phyloP scores from a whole-genome alignment of 2,888 invertebrate species.

The Chloromyia formosa region DNA sequence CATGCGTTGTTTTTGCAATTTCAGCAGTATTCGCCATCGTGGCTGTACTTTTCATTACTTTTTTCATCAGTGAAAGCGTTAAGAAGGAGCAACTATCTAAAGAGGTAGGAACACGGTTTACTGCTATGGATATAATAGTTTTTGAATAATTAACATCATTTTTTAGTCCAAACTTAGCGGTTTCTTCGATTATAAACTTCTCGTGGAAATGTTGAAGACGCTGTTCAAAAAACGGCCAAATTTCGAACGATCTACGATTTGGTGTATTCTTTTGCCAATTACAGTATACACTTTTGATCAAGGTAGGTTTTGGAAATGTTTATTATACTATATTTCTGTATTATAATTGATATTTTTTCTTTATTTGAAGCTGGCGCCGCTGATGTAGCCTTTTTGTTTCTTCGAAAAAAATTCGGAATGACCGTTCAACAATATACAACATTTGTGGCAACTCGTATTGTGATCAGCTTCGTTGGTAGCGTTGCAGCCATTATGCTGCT shows the following conservation, averaged over 20 bases:
- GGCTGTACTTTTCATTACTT: slow-evolving; percentile 56
- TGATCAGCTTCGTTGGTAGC: slow-evolving; percentile 69
- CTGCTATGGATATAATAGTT: too few relatives aligned
- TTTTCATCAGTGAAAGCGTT: slow-evolving; percentile 61
- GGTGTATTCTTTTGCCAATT: slow-evolving; percentile 60
- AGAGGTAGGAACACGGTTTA: neutral
- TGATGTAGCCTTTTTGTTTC: slow-evolving; percentile 66
- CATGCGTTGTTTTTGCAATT: slow-evolving; percentile 57
- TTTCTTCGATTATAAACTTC: slow-evolving; percentile 60
- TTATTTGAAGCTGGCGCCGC: slow-evolving; percentile 57
- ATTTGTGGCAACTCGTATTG: slow-evolving; percentile 65
- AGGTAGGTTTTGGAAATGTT: slow-evolving; percentile 52
- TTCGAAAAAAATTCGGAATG: slow-evolving; percentile 61
- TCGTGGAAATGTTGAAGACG: slow-evolving; percentile 60
- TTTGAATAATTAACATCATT: too few relatives aligned
- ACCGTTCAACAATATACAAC: slow-evolving; percentile 60
- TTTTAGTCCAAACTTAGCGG: slow-evolving; percentile 59
- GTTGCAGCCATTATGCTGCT: slow-evolving; percentile 69
- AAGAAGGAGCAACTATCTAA: slow-evolving; percentile 54
- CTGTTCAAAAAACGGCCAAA: slow-evolving; percentile 59
- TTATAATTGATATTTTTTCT: neutral
- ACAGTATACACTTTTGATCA: slow-evolving; percentile 60
- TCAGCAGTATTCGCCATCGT: slow-evolving; percentile 55
- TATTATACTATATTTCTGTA: neutral
- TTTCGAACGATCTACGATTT: slow-evolving; percentile 61